A percentile compares a stretch with the other conserved stretches of the same genome.
phyloP scores from a whole-genome alignment of 2,797 vertebrate species.

The Danio tinwini region DNA sequence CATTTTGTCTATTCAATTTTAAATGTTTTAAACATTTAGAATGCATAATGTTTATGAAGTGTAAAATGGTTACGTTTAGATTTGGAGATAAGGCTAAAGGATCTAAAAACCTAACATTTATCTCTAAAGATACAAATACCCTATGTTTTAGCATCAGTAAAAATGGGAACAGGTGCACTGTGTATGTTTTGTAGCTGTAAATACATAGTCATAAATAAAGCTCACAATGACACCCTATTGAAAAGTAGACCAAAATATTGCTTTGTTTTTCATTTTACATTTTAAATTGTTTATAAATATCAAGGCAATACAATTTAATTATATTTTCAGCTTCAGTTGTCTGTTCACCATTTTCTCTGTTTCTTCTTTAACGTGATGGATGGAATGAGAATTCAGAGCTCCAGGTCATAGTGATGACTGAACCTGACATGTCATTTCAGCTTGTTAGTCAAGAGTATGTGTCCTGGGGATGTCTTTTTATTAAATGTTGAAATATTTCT shows the following conservation, averaged over 20 bases:
- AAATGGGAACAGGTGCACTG: too few relatives aligned
- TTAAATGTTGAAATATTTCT: slow-evolving; percentile 5
- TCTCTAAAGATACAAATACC: too few relatives aligned
- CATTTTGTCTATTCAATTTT: too few relatives aligned
- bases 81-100: too few relatives aligned
- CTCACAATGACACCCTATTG: not conserved
- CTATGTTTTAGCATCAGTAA: too few relatives aligned
- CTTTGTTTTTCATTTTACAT: slow-evolving; percentile 51
- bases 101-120: too few relatives aligned
- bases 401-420: slow-evolving; percentile 64
- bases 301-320: slow-evolving; percentile 16
- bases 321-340: slow-evolving; percentile 10
- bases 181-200: too few relatives aligned
- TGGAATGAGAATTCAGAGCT: slow-evolving; percentile 67
- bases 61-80: too few relatives aligned
- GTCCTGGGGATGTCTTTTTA: slow-evolving; percentile 12
- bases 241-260: not conserved
- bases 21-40: too few relatives aligned
- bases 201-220: too few relatives aligned
- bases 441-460: slow-evolving; percentile 48
- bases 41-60: too few relatives aligned
- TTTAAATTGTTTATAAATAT: slow-evolving; percentile 29
- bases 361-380: slow-evolving; percentile 68
- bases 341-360: slow-evolving; percentile 18
- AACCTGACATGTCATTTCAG: slow-evolving; percentile 50